Evolutionary conservation across 2,797 vertebrate species (phyloP), one percentile per base, ranked within the genome.

Genomic region (Manis javanica): DNA sequence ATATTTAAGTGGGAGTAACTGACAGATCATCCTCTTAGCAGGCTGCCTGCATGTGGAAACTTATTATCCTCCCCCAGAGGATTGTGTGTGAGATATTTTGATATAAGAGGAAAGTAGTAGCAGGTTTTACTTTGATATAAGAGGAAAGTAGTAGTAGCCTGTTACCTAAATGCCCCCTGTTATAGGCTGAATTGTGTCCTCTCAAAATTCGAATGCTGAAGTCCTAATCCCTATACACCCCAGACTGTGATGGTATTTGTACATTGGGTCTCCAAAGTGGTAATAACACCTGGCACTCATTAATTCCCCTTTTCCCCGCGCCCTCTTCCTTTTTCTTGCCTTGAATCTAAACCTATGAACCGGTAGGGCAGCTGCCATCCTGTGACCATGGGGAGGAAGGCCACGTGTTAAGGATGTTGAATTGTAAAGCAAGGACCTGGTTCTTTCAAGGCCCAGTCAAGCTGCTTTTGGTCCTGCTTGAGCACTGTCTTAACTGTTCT

Each of bases 71-170:
- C 9, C 55, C 13, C 66, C 46, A 37, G 75, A 68, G 63, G 24
- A 75, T 59, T 57, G 26, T 37, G 12, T 15, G 1, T 14, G 46
- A 82, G 37, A 23, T 42, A 16, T n/a, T 78, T 79, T 94, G 14
- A 91, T 78, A 18, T 57, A 26, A 83, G 12, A 24, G 14, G n/a
- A 83, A 46, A 71, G 18, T 49, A 46, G 16, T 31, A 34, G 34
- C 29, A 68, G 72, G 49, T 88, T 94, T 95, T 23, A n/a, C n/a
- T 78, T 79, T 94, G 14, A 91, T 78, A 18, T 57, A 26, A 83
- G 12, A 24, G 14, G n/a, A 83, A 46, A 71, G 18, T 49, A 46
- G 16, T 31, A 34, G 34, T 23, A 46, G 46, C 10, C 46, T 46
- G 46, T 46, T 46, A 46, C 61, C 72, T 46, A 46, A 87, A 0